Evolutionary conservation across 2,888 invertebrate genomes (phyloP).

Genomic region (Pseudoips prasinana): DNA sequence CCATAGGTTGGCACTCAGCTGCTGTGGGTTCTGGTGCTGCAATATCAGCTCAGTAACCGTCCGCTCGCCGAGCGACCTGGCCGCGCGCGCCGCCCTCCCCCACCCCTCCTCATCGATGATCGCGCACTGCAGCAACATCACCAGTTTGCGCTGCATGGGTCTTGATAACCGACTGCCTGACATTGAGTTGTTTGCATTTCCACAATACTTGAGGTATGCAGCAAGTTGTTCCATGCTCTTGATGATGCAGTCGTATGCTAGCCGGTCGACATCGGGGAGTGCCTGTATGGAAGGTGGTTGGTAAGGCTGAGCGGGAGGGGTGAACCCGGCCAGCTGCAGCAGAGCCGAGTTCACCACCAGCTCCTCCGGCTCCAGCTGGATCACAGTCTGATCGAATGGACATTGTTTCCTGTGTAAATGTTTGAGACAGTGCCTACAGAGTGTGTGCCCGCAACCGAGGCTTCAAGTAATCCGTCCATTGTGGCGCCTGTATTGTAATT

Average conservation of each 20-base stretch:
- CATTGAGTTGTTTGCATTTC: conserved; percentile 69
- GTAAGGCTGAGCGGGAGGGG: conserved; percentile 78
- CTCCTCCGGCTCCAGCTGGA: conserved; percentile 65
- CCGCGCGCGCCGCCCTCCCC: conserved; percentile 89
- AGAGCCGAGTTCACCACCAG: conserved; percentile 92
- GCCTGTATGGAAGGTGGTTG: conserved; percentile 75
- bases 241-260: conserved; percentile 84
- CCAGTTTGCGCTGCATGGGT: conserved; percentile 97
- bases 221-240: conserved; percentile 94
- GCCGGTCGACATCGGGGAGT: conserved; percentile 72
- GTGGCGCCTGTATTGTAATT: conserved; percentile 98
- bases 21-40: conserved; percentile 97
- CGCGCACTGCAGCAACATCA: conserved; percentile 96
- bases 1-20: conserved; percentile 96
- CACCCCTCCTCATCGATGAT: conserved; percentile 92
- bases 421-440: conserved; percentile 94
- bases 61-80: conserved; percentile 96
- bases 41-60: conserved; percentile 96
- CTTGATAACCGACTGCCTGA: conserved; percentile 83
- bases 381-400: conserved; percentile 92
- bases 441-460: conserved; percentile 96
- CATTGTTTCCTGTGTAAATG: conserved; percentile 95
- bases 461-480: conserved; percentile 99
- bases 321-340: conserved; percentile 89
- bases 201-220: conserved; percentile 91